A percentile compares a stretch with the other conserved stretches of the same genome.
phyloP scores from a whole-genome alignment of 2,797 vertebrate species.

The Gephyroberyx darwinii region DNA sequence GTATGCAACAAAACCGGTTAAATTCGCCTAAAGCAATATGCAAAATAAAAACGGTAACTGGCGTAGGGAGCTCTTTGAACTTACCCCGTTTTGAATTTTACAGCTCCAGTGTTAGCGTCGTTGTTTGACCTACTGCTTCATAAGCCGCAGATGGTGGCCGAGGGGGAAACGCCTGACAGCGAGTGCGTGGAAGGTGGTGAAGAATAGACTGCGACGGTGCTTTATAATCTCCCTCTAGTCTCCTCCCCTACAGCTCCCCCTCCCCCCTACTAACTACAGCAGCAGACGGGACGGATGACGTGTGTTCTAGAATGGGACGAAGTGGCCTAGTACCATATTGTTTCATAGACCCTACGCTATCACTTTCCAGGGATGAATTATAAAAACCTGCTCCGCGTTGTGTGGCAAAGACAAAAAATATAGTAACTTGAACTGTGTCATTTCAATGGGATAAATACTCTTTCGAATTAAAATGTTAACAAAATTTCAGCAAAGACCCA shows the following conservation, averaged over 20 bases:
- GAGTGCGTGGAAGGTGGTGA: constrained; percentile 74
- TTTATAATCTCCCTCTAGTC: constrained; percentile 77
- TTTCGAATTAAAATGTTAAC: accelerated
- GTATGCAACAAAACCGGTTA: background rate
- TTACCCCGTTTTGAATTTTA: constrained; percentile 82
- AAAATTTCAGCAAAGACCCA: accelerated
- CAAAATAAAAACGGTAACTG: background rate
- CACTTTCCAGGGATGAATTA: accelerated
- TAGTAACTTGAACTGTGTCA: accelerated
- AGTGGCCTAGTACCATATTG: constrained; percentile 50
- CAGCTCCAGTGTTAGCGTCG: constrained; percentile 85
- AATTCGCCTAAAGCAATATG: too few species aligned
- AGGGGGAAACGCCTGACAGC: constrained; percentile 39
- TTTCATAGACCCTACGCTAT: accelerated
- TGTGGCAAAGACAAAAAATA: accelerated
- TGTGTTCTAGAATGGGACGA: constrained; percentile 63
- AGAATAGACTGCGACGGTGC: accelerated
- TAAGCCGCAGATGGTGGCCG: constrained; percentile 77
- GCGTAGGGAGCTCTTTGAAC: constrained; percentile 10
- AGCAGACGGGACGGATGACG: constrained; percentile 51
- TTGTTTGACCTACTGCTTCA: constrained; percentile 78
- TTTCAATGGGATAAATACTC: accelerated
- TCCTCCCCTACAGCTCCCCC: constrained; percentile 56
- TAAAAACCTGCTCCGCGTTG: accelerated
- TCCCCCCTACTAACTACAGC: constrained; percentile 31